A percentile compares a stretch with the other conserved stretches of the same genome.
These are phyloP conservation scores for Acrocephalus scirpaceus DNA, from an alignment of 2,797 vertebrate genomes.

Conservation along the genomic window DNA sequence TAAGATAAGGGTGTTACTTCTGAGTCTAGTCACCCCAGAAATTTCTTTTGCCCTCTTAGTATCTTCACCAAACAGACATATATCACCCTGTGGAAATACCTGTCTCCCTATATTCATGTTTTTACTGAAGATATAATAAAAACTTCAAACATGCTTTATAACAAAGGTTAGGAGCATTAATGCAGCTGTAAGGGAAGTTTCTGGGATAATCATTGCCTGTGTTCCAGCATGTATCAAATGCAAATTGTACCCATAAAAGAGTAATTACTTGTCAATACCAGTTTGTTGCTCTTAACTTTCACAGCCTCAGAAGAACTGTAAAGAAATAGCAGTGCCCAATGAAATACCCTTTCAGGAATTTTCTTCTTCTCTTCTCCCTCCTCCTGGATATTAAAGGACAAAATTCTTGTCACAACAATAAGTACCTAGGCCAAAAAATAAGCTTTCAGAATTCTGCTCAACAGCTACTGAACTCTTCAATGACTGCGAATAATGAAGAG, in stretches of 20 bases:
- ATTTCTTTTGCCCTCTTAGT: neutral
- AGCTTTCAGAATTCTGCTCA: neutral
- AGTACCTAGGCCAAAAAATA: neutral
- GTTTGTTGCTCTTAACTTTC: constrained; percentile 34
- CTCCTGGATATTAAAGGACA: neutral
- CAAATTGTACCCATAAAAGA: neutral
- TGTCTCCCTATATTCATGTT: neutral
- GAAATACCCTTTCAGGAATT: neutral
- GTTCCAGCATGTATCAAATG: neutral
- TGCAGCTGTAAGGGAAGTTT: neutral
- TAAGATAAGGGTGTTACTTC: neutral
- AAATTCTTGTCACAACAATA: neutral
- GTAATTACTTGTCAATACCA: constrained; percentile 1
- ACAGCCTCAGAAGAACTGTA: neutral
- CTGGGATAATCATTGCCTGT: neutral
- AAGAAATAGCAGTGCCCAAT: neutral
- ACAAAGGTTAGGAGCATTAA: neutral
- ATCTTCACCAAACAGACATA: neutral
- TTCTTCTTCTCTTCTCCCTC: neutral
- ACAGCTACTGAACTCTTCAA: neutral
- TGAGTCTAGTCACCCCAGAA: neutral
- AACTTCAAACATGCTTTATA: neutral
- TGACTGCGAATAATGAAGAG: neutral
- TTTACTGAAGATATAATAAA: neutral
- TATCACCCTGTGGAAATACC: neutral